phyloP scores from a whole-genome alignment of 1,140 invertebrate genomes.

The Bombus vancouverensis region DNA sequence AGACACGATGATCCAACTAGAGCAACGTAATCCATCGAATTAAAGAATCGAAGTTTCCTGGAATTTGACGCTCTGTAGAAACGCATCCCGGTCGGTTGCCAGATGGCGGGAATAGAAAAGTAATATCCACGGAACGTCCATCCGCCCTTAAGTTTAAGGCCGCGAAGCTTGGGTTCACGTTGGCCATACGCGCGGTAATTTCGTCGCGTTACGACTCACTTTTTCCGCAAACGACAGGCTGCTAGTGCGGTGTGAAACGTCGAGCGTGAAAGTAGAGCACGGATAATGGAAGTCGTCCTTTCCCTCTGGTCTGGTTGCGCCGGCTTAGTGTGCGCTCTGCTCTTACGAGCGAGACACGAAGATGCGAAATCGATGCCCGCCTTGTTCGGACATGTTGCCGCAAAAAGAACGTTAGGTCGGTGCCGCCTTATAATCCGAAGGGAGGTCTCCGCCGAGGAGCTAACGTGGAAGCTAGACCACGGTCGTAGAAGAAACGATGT shows the following conservation, averaged over 20 bases:
- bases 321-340: too few species aligned
- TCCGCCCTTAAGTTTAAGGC: not conserved
- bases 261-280: slow-evolving; percentile 50
- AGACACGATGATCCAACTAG: too few species aligned
- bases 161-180: not conserved
- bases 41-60: too few species aligned
- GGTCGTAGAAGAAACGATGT: slow-evolving; percentile 36
- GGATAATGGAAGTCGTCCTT: slow-evolving; percentile 61
- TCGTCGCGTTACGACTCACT: slow-evolving; percentile 54
- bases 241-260: slow-evolving; percentile 42
- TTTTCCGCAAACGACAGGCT: slow-evolving; percentile 23
- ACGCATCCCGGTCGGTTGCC: too few species aligned
- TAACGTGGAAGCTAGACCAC: slow-evolving; percentile 42
- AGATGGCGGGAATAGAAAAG: not conserved
- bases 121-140: not conserved
- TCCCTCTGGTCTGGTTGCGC: not conserved
- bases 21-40: too few species aligned
- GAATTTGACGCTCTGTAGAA: too few species aligned
- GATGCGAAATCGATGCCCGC: too few species aligned
- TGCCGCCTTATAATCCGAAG: slow-evolving; percentile 47
- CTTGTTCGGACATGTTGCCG: too few species aligned
- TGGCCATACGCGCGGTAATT: slow-evolving; percentile 47
- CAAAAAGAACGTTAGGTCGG: not conserved
- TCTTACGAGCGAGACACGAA: too few species aligned
- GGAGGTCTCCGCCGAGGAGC: not conserved